Base-by-base conservation (phyloP, 2,888 invertebrate species). In the Hirudinaria manillensis region DNA sequence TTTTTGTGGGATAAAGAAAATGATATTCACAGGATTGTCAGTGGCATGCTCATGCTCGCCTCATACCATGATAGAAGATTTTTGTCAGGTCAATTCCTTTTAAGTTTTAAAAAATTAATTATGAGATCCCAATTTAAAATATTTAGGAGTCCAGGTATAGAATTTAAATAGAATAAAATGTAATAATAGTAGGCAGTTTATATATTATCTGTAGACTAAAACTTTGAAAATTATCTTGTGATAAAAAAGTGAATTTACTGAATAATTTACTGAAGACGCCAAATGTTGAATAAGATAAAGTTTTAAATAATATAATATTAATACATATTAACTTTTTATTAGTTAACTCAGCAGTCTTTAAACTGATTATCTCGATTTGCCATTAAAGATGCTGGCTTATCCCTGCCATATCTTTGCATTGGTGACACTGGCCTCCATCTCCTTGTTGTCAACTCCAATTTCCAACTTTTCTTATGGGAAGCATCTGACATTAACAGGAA, bases 361-460 rank as follows among this genome's bases (percentile, higher is more conserved):
- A 45, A 45, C 1, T 45, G 45, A 45, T 45, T 45, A 3, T 45
- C 13, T 45, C 13, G 16, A 45, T 7, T 45, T 16, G 16, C 16
- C 45, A 1, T 45, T 45, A 61, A 7, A 73, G 73, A 73, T 21
- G 34, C 65, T 13, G 73, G 73, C 6, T 32, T 36, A 16, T 73
- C 65, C 6, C 45, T 73, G 21, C 73, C 73, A 3, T 73, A 61
- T 38, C 24, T 73, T 34, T 56, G 56, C 24, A 73, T 73, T 24
- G 55, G 55, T 3, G 73, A 73, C 38, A 73, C 73, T 36, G 73
- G 73, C 38, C n/a, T 73, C 16, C 27, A 55, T 3, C 65, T 73
- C 32, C 34, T 73, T 51, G 73, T 73, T 61, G 38, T 73, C 73
- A 73, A 73, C 65, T 65, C 65, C 21, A 36, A 34, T n/a, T 73